Evolutionary conservation across 2,797 vertebrate genomes (phyloP).

Genomic region (Sylvilagus floridanus): DNA sequence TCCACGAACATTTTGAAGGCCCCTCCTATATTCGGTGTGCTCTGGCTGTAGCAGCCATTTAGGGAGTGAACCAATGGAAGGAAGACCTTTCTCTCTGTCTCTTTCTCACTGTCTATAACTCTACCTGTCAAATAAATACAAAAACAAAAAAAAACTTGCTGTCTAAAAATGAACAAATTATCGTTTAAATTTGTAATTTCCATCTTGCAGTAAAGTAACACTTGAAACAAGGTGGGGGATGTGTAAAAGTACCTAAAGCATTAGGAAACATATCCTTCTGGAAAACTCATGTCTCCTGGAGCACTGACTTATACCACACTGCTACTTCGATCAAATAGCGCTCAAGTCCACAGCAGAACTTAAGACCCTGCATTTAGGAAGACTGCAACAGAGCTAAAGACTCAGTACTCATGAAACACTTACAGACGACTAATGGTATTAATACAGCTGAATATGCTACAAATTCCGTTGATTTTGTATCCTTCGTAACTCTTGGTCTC

Average conservation of each 20-base stretch:
- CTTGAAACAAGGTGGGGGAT: constrained; percentile 1
- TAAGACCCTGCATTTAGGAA: not conserved
- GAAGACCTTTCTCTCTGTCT: too few relatives aligned
- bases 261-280: not conserved
- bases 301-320: not conserved
- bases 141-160: too few relatives aligned
- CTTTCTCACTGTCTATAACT: too few relatives aligned
- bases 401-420: not conserved
- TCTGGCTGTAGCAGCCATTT: too few relatives aligned
- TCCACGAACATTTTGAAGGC: too few relatives aligned
- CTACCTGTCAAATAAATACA: too few relatives aligned
- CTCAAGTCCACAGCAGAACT: not conserved
- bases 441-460: constrained; percentile 7
- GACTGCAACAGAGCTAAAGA: not conserved
- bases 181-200: too few relatives aligned
- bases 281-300: constrained; percentile 19
- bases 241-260: constrained; percentile 14
- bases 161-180: too few relatives aligned
- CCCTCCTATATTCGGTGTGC: not conserved
- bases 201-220: not conserved
- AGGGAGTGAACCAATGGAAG: too few relatives aligned
- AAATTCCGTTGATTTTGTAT: not conserved
- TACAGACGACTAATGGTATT: not conserved
- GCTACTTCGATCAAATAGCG: not conserved
- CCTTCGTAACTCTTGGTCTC: not conserved